Conservation (phyloP, 2,113 vertebrate genomes). For the Syrrhaptes paradoxus region DNA sequence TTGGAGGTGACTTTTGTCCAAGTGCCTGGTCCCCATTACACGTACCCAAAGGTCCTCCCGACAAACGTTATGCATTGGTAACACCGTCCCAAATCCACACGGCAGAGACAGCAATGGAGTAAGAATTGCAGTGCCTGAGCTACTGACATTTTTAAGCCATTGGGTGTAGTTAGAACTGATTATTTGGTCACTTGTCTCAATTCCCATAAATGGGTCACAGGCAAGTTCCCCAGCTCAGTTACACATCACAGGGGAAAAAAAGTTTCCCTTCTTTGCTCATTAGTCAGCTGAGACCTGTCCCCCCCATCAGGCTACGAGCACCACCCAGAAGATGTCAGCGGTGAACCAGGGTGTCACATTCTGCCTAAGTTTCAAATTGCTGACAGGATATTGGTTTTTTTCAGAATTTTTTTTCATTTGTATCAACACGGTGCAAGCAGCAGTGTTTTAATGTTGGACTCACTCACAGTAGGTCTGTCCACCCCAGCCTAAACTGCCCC, state of each 20-base stretch:
- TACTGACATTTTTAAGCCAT: neutral
- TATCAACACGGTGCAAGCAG: neutral
- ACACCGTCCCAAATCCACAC: fast-evolving
- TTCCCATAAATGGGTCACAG: neutral
- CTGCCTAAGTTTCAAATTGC: neutral
- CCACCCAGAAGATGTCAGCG: neutral
- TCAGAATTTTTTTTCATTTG: neutral
- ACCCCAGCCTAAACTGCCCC: neutral
- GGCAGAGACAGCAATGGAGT: fast-evolving
- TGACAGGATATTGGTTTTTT: neutral
- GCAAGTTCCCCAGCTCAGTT: neutral
- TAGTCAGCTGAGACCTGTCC: neutral
- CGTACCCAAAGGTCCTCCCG: neutral
- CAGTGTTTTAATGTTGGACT: neutral
- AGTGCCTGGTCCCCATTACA: fast-evolving
- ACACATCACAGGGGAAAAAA: fast-evolving
- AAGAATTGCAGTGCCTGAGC: fast-evolving
- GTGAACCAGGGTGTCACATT: neutral
- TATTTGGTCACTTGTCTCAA: neutral
- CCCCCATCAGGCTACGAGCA: fast-evolving
- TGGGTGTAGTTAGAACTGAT: neutral
- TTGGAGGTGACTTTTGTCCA: neutral
- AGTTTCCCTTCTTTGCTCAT: neutral
- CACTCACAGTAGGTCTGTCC: neutral
- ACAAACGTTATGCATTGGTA: neutral